Evolutionary conservation across 2,797 vertebrate genomes (phyloP), one percentile per base, ranked within the genome.

Genomic region (Pseudochirops corinnae): DNA sequence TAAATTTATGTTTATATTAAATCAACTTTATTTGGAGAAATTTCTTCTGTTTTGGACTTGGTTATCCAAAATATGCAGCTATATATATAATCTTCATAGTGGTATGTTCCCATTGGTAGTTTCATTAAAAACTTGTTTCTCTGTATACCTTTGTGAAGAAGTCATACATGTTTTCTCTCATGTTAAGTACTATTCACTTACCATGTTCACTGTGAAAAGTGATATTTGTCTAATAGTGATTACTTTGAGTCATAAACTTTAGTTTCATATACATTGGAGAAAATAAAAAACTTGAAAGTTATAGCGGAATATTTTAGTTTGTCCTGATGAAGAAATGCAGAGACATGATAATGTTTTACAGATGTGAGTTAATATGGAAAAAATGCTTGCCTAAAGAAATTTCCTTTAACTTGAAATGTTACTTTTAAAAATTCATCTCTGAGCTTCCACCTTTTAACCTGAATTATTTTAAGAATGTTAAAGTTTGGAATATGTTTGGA

Each of bases 331-430:
- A 95, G 97, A 98, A 98, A 96, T 96, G 55, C 95, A 95, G 92
- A 96, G 97, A 96, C 91, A 94, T 95, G 95, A 92, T 98, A 98
- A 98, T 98, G 93, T 95, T 96, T 98, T 95, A 98, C 96, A 98
- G 98, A 97, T 97, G 98, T 97, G 97, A 97, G 95, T 87, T 82
- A 87, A 50, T 87, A 95, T 94, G 96, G 93, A 96, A 96, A 97
- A 97, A 94, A 90, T 94, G 93, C 92, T 93, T 94, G 94, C 92
- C 93, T 97, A 93, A 95, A 97, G 96, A 97, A 96, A 96, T 91
- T 96, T 96, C 55, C 58, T 96, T 98, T 92, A 96, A 52, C 90
- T 74, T 94, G 93, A 56, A 91, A 95, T 93, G 92, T 97, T 96
- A 95, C 97, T 97, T 55, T 18, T 10, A 91, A n/a, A 91, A 50